Evolutionary conservation across 2,888 invertebrate species (phyloP), one percentile per base, ranked within the genome.

Genomic region (Quadriops clusia): DNA sequence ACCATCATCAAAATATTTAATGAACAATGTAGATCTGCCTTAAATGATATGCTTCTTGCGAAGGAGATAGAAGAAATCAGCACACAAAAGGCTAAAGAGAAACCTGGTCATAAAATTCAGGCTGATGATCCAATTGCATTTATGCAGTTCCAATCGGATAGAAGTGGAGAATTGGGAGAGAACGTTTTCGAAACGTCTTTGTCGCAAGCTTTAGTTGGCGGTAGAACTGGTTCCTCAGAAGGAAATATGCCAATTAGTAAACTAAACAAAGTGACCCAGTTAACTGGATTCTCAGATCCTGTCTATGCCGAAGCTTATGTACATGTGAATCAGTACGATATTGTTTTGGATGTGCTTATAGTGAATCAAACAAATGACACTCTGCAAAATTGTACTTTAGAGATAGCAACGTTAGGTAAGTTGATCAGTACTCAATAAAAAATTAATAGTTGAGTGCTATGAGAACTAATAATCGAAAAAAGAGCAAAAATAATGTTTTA

Each of bases 261-360:
- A 45, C 53, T 77, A 10, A 75, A 75, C 38, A 81, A 81, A 61
- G 90, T 61, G 5, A 91, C 93, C 18, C 98, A 98, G 61, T 68
- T 99, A 51, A 97, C 98, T 3, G 98, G 97, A 8, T 97, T 97
- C 66, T 94, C 94, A 0, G 98, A 99, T 69, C 97, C 98, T 0
- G 95, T 99, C 37, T 99, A 99, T 61, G 91, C 98, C 1, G 98
- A 99, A 66, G 97, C 98, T n/a, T 90, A 97, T 54, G 97, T 99
- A 2, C 84, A 97, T 60, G 97, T 99, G 44, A 94, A 94, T 63
- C 94, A 94, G 58, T 95, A 94, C 65, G 97, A 97, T 59, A 95
- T 97, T 47, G 95, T 97, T 23, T 70, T 99, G 23, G 98, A 99
- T 61, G 95, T 99, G 21, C 72, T 98, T 14, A 82, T 99, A 42